Base-by-base conservation (phyloP, 2,113 vertebrate genomes). In the Halichoerus grypus region DNA sequence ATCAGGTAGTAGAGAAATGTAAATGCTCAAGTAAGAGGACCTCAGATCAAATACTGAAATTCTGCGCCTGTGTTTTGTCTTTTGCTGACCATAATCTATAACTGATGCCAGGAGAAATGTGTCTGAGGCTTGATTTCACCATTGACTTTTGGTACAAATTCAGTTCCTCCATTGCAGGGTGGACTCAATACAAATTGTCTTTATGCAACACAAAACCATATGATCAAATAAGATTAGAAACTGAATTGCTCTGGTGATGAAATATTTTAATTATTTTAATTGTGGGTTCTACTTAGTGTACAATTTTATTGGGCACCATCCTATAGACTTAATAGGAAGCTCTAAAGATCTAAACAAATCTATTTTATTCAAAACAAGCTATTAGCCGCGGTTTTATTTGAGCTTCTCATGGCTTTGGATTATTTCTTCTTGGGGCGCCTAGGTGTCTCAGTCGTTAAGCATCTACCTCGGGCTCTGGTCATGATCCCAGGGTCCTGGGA, bases 71-170 rank as follows among this genome's bases (percentile, higher is more conserved):
- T 33, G 42, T 7, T 36, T 46, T 72, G 18, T 71, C 8, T 77
- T 53, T 21, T 18, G 13, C 13, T 61, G 3, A 59, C 3, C 2
- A 33, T 7, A 36, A 33, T 53, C 46, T n/a, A 7, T 22, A 42
- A 49, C 1, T 1, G 11, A 33, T 7, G n/a, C 3, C 5, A n/a
- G 15, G 2, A 77, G 49, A 33, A 33, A n/a, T 2, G 1, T 53
- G 7, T 31, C 33, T 28, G 22, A 49, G 80, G 4, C 4, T 95
- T 61, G 7, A 26, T 71, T 69, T 92, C 12, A 49, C 51, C 14
- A 8, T 6, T 82, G 55, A 69, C 31, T 92, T 51, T 26, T 13
- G 26, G 31, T 21, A 36, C 18, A 86, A 76, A 55, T 82, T 89
- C 15, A 33, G 0, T 81, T 85, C 11, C 4, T 49, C 0, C 51